phyloP scores from a whole-genome alignment of 2,888 invertebrate species.

The Drepana falcataria region DNA sequence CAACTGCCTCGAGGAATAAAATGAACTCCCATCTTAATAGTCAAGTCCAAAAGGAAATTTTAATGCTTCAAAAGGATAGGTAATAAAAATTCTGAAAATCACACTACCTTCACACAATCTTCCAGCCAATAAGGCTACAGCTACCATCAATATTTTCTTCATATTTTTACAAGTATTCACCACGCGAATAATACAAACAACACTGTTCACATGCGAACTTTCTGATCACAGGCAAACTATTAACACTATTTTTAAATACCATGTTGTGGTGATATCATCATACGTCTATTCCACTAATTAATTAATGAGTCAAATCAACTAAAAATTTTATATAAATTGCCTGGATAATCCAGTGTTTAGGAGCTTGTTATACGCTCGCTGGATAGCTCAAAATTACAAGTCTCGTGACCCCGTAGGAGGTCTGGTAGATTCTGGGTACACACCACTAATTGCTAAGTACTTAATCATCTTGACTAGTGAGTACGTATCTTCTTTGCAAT shows the following conservation, averaged over 20 bases:
- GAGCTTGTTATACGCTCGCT: slow-evolving; percentile 57
- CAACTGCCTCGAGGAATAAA: no score
- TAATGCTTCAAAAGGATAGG: no score
- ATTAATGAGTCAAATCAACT: slow-evolving; percentile 56
- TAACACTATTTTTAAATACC: slow-evolving; percentile 36
- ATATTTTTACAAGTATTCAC: slow-evolving; percentile 13
- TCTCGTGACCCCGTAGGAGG: slow-evolving; percentile 14
- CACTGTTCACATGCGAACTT: slow-evolving; percentile 44
- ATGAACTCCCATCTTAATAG: no score
- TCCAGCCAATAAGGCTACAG: slow-evolving; percentile 6
- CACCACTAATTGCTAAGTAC: slow-evolving; percentile 3
- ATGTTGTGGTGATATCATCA: slow-evolving; percentile 52
- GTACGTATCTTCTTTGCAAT: neutral
- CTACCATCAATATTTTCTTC: slow-evolving; percentile 26
- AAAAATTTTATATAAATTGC: slow-evolving; percentile 31
- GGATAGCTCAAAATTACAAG: slow-evolving; percentile 10
- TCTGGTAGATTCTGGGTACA: slow-evolving; percentile 12
- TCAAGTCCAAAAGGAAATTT: no score
- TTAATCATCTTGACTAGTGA: neutral
- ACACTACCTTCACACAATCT: neutral
- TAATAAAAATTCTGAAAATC: slow-evolving; percentile 3
- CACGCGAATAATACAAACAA: slow-evolving; percentile 16
- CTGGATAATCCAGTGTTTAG: slow-evolving; percentile 31
- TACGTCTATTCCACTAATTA: slow-evolving; percentile 41
- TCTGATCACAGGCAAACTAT: slow-evolving; percentile 40